A percentile compares a stretch with the other conserved stretches of the same genome.
Evolutionary conservation across 2,888 invertebrate species (phyloP).

Genomic region (Euplagia quadripunctaria): DNA sequence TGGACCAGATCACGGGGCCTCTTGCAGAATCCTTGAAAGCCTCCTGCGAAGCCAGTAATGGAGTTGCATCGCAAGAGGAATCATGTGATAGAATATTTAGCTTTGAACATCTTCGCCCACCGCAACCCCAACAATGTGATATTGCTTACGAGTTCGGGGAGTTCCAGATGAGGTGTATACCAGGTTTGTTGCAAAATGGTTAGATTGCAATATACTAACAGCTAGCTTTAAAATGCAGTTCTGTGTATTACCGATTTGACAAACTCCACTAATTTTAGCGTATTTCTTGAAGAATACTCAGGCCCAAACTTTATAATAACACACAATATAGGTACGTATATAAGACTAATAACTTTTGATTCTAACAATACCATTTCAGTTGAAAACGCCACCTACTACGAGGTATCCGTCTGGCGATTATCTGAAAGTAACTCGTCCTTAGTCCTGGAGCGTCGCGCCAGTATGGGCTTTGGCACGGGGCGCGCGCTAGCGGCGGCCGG

Average conservation of each 20-base stretch:
- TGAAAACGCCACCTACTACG: slow-evolving; percentile 83
- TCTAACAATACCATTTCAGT: slow-evolving; percentile 58
- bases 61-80: slow-evolving; percentile 76
- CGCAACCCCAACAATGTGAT: slow-evolving; percentile 77
- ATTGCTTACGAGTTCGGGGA: slow-evolving; percentile 78
- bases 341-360: background rate
- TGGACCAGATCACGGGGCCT: slow-evolving; percentile 77
- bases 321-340: too few species aligned
- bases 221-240: too few species aligned
- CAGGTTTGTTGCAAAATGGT: slow-evolving; percentile 62
- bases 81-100: slow-evolving; percentile 72
- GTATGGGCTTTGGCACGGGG: slow-evolving; percentile 76
- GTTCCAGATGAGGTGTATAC: slow-evolving; percentile 82
- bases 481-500: slow-evolving; percentile 70
- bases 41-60: slow-evolving; percentile 79
- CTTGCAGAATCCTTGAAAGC: slow-evolving; percentile 70
- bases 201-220: background rate
- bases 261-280: too few species aligned
- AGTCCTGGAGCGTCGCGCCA: slow-evolving; percentile 72
- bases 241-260: too few species aligned
- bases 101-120: slow-evolving; percentile 77
- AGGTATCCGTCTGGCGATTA: slow-evolving; percentile 81
- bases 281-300: too few species aligned
- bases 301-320: too few species aligned
- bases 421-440: slow-evolving; percentile 78